phyloP scores from a whole-genome alignment of 2,888 invertebrate species.

The Sacculina carcini region DNA sequence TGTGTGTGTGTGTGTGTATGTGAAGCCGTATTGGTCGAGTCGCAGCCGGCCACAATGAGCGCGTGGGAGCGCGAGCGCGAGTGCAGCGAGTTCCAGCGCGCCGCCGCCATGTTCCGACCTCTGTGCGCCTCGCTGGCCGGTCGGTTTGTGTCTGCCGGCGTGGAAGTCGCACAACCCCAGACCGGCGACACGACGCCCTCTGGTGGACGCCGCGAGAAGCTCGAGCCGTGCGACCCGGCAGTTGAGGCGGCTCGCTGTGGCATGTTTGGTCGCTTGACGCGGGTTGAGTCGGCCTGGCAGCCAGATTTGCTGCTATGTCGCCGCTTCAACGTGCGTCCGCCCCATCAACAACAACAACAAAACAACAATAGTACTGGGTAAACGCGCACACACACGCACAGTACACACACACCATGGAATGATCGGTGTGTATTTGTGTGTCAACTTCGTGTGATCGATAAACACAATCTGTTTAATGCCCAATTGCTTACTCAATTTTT shows the following conservation, averaged over 20 bases:
- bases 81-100: constrained; percentile 47
- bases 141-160: constrained; percentile 34
- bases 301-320: constrained; percentile 54
- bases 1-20: too few relatives aligned
- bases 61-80: constrained; percentile 63
- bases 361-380: too few relatives aligned
- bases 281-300: constrained; percentile 43
- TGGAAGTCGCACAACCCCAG: constrained; percentile 21
- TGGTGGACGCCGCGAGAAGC: neutral
- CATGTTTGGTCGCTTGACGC: constrained; percentile 47
- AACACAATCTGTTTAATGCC: too few relatives aligned
- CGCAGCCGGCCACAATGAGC: constrained; percentile 29
- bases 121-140: constrained; percentile 26
- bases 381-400: too few relatives aligned
- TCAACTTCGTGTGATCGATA: too few relatives aligned
- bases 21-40: constrained; percentile 2
- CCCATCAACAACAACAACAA: constrained; percentile 41
- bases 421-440: too few relatives aligned
- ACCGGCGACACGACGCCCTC: neutral
- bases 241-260: constrained; percentile 42
- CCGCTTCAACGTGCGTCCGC: constrained; percentile 77
- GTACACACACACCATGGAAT: too few relatives aligned
- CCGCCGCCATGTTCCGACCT: constrained; percentile 40
- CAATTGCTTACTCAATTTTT: too few relatives aligned
- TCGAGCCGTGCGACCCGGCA: constrained; percentile 16